These are phyloP conservation scores for Etia nguti DNA, from an alignment of 2,113 vertebrate species.

Conservation along the genomic window DNA sequence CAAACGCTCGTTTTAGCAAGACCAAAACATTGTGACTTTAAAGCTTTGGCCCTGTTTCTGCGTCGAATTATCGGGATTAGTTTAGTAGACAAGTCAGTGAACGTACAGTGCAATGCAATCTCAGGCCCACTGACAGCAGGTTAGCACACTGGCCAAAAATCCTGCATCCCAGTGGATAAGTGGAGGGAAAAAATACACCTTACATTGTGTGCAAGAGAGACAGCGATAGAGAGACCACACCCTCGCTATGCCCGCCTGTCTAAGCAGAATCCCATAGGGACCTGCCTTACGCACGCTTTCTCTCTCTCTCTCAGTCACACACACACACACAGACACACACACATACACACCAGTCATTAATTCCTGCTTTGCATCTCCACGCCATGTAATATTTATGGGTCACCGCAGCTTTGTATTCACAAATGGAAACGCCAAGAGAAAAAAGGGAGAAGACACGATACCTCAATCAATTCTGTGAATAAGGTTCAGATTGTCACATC, in stretches of 20 bases:
- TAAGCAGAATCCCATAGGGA: slow-evolving; percentile 69
- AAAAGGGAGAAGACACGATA: slow-evolving; percentile 63
- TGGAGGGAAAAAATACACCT: not conserved
- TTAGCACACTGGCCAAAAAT: slow-evolving; percentile 24
- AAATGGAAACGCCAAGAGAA: slow-evolving; percentile 69
- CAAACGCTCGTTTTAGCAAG: not conserved
- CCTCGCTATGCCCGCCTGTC: slow-evolving; percentile 64
- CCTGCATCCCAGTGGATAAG: slow-evolving; percentile 15
- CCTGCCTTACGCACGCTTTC: slow-evolving; percentile 55
- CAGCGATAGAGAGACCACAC: slow-evolving; percentile 43
- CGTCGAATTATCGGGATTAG: slow-evolving; percentile 10
- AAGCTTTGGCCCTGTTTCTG: not conserved
- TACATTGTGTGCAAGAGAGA: slow-evolving; percentile 7
- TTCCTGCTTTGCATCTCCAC: slow-evolving; percentile 78
- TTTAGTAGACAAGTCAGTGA: slow-evolving; percentile 20
- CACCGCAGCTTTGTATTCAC: slow-evolving; percentile 75
- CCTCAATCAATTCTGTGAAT: slow-evolving; percentile 70
- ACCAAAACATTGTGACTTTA: not conserved
- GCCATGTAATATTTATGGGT: slow-evolving; percentile 79
- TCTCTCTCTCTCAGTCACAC: not conserved
- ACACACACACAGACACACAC: not conserved
- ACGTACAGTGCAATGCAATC: slow-evolving; percentile 27
- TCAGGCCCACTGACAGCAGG: slow-evolving; percentile 40
- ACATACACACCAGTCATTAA: slow-evolving; percentile 71
- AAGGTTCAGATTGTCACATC: slow-evolving; percentile 63